Evolutionary conservation across 2,113 vertebrate species (phyloP), one percentile per base, ranked within the genome.

Genomic region (Hemicordylus capensis): DNA sequence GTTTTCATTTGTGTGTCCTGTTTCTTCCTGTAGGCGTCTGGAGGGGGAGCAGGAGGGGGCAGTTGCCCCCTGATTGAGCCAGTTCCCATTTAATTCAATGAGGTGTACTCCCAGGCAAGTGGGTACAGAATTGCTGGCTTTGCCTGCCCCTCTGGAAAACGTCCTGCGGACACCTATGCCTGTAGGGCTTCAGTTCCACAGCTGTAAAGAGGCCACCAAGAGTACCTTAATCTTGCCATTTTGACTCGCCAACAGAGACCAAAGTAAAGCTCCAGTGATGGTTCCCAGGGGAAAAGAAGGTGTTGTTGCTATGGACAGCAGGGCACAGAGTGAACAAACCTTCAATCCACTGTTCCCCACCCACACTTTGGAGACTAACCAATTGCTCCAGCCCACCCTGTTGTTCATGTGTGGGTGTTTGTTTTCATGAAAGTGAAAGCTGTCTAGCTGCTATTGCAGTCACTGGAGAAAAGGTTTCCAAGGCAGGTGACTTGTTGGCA

Each of bases 351-450:
- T 15, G 17, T 67, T 67, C 20, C 44, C 34, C 73, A 76, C 61
- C 73, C 82, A 54, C 46, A 56, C 8, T 4, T n/a, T 84, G 72
- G 82, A 75, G 72, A 76, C 46, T 75, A 76, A 66, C 72, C 74
- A 56, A 58, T 44, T 76, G 74, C 63, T 26, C 56, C 12, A 31
- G 48, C 74, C 46, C 66, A 58, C 64, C 28, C 63, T 58, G 74
- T 84, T 20, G 11, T 67, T 85, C 26, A 37, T 11, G 67, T 11
- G 67, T 59, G 51, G 80, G 80, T 22, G 75, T 46, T 63, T 56
- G 37, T 69, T 85, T 85, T 42, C 28, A 20, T n/a, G 19, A 69
- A 84, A 84, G 59, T n/a, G 72, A 76, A 66, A 67, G 44, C 9
- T 5, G 12, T 66, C 48, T 42, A 56, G 39, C 28, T 59, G 67